Percentiles rank a stretch among this genome's conserved stretches.
These are phyloP conservation scores for Gavia stellata DNA, from an alignment of 2,113 vertebrate species.

Conservation along the genomic window DNA sequence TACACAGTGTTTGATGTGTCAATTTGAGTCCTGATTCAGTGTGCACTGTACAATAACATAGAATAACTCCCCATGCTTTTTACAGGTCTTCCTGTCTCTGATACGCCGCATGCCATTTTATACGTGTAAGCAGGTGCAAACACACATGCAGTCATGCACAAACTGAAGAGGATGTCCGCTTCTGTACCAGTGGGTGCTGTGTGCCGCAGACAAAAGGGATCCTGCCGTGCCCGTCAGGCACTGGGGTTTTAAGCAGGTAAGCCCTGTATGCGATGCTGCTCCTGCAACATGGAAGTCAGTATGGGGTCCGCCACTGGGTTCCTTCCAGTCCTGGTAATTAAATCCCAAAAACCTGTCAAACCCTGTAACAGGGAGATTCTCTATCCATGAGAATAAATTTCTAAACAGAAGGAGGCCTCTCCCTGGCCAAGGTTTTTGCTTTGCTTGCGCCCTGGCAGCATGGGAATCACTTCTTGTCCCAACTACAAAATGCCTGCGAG, in stretches of 20 bases:
- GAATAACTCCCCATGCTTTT: neutral
- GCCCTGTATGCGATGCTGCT: fast-evolving
- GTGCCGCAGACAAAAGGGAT: neutral
- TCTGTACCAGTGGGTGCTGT: neutral
- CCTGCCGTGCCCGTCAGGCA: neutral
- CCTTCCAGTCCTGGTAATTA: neutral
- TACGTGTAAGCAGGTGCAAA: neutral
- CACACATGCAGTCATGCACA: neutral
- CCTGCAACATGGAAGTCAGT: neutral
- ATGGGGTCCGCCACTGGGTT: neutral
- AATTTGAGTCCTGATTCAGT: neutral
- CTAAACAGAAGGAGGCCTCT: neutral
- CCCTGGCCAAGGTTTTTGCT: neutral
- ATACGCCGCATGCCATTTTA: neutral
- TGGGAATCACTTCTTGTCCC: neutral
- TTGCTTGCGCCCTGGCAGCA: neutral
- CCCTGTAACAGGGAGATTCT: neutral
- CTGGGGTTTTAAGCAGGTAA: neutral
- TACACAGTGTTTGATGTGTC: neutral
- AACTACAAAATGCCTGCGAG: neutral
- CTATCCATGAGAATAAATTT: neutral
- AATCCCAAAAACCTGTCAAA: neutral
- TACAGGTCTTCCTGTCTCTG: neutral
- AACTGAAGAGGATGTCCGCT: neutral
- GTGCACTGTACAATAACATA: neutral